phyloP scores from a whole-genome alignment of 1,140 invertebrate genomes.

The Hypothenemus hampei region DNA sequence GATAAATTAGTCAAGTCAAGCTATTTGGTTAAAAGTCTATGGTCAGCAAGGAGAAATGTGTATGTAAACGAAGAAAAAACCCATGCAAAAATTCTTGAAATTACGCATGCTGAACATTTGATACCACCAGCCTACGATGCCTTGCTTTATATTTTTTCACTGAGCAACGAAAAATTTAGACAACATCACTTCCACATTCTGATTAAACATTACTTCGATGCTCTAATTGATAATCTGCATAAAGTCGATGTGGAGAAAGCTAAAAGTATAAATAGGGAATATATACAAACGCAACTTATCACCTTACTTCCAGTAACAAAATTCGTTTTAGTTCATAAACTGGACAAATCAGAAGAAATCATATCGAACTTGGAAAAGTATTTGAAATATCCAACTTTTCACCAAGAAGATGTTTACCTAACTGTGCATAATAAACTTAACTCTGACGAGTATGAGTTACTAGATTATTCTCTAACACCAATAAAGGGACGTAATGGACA shows the following conservation, averaged over 20 bases:
- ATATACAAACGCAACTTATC: background rate
- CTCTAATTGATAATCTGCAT: background rate
- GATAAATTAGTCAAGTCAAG: slow-evolving; percentile 1
- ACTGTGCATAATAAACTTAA: background rate
- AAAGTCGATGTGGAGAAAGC: background rate
- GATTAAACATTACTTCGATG: slow-evolving; percentile 1
- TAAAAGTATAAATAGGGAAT: background rate
- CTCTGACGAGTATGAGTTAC: slow-evolving; percentile 1
- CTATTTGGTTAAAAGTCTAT: slow-evolving; percentile 5
- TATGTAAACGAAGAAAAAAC: background rate
- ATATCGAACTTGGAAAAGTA: slow-evolving; percentile 6
- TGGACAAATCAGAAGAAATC: slow-evolving; percentile 10
- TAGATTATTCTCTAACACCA: background rate
- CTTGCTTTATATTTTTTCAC: slow-evolving; percentile 14
- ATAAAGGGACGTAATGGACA: slow-evolving; percentile 21
- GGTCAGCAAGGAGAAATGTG: background rate
- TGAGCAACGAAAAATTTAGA: slow-evolving; percentile 15
- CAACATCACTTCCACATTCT: slow-evolving; percentile 13
- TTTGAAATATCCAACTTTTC: slow-evolving; percentile 10
- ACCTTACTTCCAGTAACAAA: slow-evolving; percentile 9
- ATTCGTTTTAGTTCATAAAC: background rate
- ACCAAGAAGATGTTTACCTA: slow-evolving; percentile 19
- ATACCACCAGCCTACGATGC: slow-evolving; percentile 17
- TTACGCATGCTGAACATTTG: background rate
- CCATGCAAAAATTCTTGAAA: slow-evolving; percentile 2